Conservation (phyloP, 2,888 invertebrate genomes). For the Laspeyria flexula region DNA sequence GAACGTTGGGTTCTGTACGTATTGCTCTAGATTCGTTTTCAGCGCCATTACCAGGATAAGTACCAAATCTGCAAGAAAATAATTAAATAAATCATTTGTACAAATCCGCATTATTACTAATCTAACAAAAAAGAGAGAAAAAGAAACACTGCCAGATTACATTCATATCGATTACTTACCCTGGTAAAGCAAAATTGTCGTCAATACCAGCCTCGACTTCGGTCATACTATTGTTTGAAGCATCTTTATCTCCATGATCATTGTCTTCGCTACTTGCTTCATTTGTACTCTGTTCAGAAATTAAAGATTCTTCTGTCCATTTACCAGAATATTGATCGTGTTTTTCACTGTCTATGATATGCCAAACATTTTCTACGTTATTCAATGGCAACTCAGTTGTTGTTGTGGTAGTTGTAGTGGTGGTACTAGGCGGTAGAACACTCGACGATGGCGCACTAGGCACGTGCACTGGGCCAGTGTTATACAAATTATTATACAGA, state of each 20-base stretch:
- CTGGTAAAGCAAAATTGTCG: slow-evolving; percentile 75
- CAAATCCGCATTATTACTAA: neutral
- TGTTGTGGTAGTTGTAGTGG: slow-evolving; percentile 56
- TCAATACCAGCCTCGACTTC: slow-evolving; percentile 48
- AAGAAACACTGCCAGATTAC: too few species aligned
- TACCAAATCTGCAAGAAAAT: slow-evolving; percentile 67
- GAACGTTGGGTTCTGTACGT: slow-evolving; percentile 71
- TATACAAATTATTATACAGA: slow-evolving; percentile 66
- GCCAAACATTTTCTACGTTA: slow-evolving; percentile 77
- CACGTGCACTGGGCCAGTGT: slow-evolving; percentile 58
- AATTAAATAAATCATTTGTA: slow-evolving; percentile 8
- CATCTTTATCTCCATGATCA: slow-evolving; percentile 16
- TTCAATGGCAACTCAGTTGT: slow-evolving; percentile 41
- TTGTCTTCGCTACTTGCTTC: slow-evolving; percentile 30
- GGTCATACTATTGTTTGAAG: slow-evolving; percentile 26
- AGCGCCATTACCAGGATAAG: slow-evolving; percentile 71
- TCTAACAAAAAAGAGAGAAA: too few species aligned
- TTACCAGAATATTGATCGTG: slow-evolving; percentile 60
- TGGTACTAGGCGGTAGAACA: slow-evolving; percentile 45
- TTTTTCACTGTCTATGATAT: slow-evolving; percentile 78
- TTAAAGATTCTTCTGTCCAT: slow-evolving; percentile 69
- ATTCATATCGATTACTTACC: slow-evolving; percentile 54
- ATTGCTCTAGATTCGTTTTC: slow-evolving; percentile 82
- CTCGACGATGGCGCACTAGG: slow-evolving; percentile 51
- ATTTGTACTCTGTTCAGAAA: slow-evolving; percentile 38